phyloP scores from a whole-genome alignment of 2,888 invertebrate species.

The Ypsolopha sequella region DNA sequence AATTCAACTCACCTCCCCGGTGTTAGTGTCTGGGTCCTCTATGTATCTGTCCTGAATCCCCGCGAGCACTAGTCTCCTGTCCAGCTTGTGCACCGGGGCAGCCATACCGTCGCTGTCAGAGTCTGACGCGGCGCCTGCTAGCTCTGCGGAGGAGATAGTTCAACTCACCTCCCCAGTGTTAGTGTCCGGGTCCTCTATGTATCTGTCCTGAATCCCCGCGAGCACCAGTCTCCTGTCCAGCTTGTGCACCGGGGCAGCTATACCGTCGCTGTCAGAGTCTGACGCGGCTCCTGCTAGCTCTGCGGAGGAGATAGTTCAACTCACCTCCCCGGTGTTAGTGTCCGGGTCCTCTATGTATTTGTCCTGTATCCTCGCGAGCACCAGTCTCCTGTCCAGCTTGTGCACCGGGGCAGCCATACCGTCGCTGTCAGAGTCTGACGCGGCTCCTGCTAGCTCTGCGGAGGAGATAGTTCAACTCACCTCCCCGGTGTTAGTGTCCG shows the following conservation, averaged over 20 bases:
- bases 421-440: conserved; percentile 59
- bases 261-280: conserved; percentile 17
- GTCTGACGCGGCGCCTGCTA: conserved; percentile 8
- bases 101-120: conserved; percentile 18
- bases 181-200: too few relatives aligned
- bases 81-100: neutral
- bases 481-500: conserved; percentile 9
- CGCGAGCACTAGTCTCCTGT: too few relatives aligned
- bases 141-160: conserved; percentile 1
- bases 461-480: conserved; percentile 11
- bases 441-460: conserved; percentile 57
- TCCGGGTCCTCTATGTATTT: conserved; percentile 60
- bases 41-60: too few relatives aligned
- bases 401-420: conserved; percentile 31
- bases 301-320: conserved; percentile 13
- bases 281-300: conserved; percentile 9
- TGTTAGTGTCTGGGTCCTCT: too few relatives aligned
- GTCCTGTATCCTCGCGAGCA: conserved; percentile 33
- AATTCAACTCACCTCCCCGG: too few relatives aligned
- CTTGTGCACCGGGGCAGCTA: conserved; percentile 3
- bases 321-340: conserved; percentile 65
- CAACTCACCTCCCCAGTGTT: too few relatives aligned
- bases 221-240: too few relatives aligned
- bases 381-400: conserved; percentile 11
- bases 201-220: too few relatives aligned